phyloP scores from a whole-genome alignment of 2,797 vertebrate genomes.

The Amphiprion clarkii region DNA sequence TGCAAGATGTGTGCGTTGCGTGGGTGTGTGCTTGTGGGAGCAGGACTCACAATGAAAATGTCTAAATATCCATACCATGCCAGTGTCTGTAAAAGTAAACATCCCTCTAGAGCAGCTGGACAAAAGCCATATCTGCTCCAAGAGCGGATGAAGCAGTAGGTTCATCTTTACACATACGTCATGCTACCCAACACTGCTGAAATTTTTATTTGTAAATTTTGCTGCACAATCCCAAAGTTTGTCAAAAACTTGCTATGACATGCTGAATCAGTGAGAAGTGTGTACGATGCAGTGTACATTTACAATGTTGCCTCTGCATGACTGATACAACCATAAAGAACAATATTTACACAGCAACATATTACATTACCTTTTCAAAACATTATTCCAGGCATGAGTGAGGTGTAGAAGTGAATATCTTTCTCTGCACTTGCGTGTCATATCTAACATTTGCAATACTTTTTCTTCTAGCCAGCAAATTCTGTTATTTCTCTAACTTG shows the following conservation, averaged over 20 bases:
- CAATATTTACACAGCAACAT: too few species aligned
- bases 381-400: not conserved
- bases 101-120: constrained; percentile 23
- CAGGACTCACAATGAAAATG: constrained; percentile 15
- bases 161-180: not conserved
- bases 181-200: constrained; percentile 40
- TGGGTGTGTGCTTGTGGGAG: constrained; percentile 8
- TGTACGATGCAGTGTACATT: not conserved
- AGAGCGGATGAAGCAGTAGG: constrained; percentile 5
- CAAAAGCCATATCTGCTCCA: not conserved
- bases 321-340: not conserved
- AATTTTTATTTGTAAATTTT: constrained; percentile 4
- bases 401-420: not conserved
- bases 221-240: not conserved
- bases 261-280: not conserved
- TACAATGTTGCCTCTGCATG: not conserved
- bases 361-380: not conserved
- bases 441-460: constrained; percentile 6
- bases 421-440: not conserved
- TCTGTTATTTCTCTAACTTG: not conserved
- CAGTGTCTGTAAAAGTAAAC: constrained; percentile 14
- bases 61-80: constrained; percentile 23
- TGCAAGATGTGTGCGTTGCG: constrained; percentile 31
- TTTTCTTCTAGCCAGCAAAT: not conserved
- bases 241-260: not conserved